Conservation (phyloP, 2,113 vertebrate species). For the Ammodytes dubius region DNA sequence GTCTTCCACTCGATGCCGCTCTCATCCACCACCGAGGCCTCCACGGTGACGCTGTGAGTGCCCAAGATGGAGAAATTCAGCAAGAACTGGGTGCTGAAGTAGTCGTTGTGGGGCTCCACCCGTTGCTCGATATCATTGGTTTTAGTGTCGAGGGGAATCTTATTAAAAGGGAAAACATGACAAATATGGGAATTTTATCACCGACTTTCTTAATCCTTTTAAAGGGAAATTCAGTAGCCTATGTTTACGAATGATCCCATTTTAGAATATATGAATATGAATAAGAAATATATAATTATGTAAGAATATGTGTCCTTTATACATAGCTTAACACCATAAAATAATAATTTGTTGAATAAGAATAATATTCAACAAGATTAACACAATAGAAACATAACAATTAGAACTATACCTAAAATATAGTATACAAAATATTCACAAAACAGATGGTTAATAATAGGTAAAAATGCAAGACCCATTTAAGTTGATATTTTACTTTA, state of each 20-base stretch:
- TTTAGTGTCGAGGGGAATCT: constrained; percentile 92
- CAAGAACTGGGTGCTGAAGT: constrained; percentile 98
- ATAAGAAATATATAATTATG: no score
- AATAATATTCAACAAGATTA: no score
- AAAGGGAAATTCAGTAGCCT: no score
- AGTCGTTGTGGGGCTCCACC: constrained; percentile 98
- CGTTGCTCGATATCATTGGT: constrained; percentile 96
- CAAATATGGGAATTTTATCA: neutral
- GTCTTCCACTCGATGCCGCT: constrained; percentile 96
- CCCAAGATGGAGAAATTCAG: constrained; percentile 94
- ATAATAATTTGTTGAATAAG: no score
- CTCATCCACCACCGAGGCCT: constrained; percentile 95
- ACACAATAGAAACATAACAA: no score
- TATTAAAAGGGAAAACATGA: constrained; percentile 37
- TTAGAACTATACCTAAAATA: no score
- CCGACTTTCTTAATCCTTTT: no score
- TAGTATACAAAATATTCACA: neutral
- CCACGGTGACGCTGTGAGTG: constrained; percentile 93
- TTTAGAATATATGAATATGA: no score
- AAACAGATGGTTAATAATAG: neutral
- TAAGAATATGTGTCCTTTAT: no score
- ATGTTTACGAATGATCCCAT: no score
- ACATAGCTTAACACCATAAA: no score
- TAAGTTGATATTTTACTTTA: neutral
- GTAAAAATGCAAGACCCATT: neutral